Conservation (phyloP, 2,888 invertebrate genomes). For the Tromatobia lineatoria region DNA sequence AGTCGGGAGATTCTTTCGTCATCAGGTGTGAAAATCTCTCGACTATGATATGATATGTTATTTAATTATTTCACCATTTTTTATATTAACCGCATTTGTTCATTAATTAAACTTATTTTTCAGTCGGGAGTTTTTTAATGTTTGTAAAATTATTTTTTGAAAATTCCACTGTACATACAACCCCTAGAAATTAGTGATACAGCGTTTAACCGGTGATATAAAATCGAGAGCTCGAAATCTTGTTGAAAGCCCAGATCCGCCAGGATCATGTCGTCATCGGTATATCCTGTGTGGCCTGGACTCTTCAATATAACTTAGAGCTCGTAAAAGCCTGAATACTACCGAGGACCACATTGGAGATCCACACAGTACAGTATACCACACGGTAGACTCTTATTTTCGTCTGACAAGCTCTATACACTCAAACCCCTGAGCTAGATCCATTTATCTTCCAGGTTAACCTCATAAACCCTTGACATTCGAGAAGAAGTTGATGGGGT, state of each 20-base stretch:
- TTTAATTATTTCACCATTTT: no score
- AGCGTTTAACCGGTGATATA: neutral
- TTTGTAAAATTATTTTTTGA: no score
- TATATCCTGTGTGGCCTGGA: neutral
- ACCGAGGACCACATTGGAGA: constrained; percentile 22
- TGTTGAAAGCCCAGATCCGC: neutral
- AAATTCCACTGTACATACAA: no score
- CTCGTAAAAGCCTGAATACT: constrained; percentile 33
- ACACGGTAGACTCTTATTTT: constrained; percentile 7
- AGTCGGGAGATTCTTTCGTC: no score
- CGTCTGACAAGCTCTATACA: constrained; percentile 15
- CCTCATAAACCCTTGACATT: constrained; percentile 50
- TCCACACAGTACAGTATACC: neutral
- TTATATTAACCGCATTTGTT: no score
- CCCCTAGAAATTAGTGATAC: neutral
- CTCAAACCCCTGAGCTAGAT: constrained; percentile 18
- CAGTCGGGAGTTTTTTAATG: neutral
- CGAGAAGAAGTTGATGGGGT: constrained; percentile 46
- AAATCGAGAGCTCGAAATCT: neutral
- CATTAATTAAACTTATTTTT: no score
- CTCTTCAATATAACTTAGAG: constrained; percentile 19
- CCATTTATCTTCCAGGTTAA: constrained; percentile 48
- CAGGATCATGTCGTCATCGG: neutral
- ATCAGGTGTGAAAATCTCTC: no score
- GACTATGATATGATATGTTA: no score